phyloP scores from a whole-genome alignment of 2,113 vertebrate genomes.

The Martes martes region DNA sequence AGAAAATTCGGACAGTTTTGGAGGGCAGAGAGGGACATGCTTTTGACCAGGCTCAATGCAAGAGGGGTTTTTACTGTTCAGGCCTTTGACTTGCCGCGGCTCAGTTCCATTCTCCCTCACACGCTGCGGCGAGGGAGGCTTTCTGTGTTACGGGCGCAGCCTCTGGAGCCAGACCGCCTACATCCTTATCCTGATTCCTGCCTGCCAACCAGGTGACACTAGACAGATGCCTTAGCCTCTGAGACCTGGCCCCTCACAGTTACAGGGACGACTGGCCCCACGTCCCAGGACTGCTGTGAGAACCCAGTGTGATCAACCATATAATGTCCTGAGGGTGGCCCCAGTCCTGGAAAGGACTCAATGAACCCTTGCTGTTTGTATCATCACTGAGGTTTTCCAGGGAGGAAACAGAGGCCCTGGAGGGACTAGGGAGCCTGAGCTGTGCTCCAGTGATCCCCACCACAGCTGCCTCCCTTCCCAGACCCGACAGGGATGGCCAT shows the following conservation, averaged over 20 bases:
- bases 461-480: rapidly evolving
- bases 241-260: not conserved
- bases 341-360: not conserved
- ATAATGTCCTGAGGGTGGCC: not conserved
- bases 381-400: not conserved
- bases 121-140: not conserved
- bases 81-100: rapidly evolving
- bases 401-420: not conserved
- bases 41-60: not conserved
- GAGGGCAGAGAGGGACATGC: not conserved
- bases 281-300: rapidly evolving
- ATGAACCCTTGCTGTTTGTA: not conserved
- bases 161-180: not conserved
- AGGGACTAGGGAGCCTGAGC: not conserved
- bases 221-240: not conserved
- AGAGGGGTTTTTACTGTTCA: too few relatives aligned
- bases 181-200: not conserved
- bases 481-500: rapidly evolving
- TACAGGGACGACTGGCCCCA: not conserved
- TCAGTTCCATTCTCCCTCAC: not conserved
- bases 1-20: not conserved
- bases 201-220: not conserved
- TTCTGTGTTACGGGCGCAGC: rapidly evolving
- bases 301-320: not conserved
- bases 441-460: not conserved